Evolutionary conservation across 2,888 invertebrate genomes (phyloP).

Genomic region (Pinctada fucata): DNA sequence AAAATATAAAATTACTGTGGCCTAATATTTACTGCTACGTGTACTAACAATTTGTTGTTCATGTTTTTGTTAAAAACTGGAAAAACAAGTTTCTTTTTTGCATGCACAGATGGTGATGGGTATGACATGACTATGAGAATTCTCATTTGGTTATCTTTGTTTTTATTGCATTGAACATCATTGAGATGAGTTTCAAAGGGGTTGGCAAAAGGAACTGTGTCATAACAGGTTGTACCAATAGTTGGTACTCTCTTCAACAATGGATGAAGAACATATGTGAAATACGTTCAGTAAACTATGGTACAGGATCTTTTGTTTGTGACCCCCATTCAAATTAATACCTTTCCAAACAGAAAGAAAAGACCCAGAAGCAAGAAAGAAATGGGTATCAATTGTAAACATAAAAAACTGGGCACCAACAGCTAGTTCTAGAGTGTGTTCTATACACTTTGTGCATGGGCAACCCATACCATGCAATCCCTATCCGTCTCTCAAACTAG

Average conservation of each 20-base stretch:
- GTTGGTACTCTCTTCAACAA: slow-evolving; percentile 12
- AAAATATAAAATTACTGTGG: too few relatives aligned
- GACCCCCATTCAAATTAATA: slow-evolving; percentile 11
- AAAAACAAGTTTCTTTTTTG: neutral
- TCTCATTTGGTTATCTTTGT: neutral
- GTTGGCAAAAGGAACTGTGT: neutral
- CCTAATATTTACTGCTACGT: too few relatives aligned
- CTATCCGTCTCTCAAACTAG: slow-evolving; percentile 1
- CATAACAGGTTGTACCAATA: slow-evolving; percentile 13
- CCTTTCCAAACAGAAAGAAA: slow-evolving; percentile 12
- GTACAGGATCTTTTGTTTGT: slow-evolving; percentile 2
- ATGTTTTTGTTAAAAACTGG: neutral
- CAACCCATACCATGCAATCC: neutral
- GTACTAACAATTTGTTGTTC: neutral
- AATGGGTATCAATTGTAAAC: neutral
- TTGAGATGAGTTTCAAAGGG: neutral
- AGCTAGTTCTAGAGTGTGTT: slow-evolving; percentile 1
- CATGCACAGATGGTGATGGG: neutral
- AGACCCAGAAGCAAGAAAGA: neutral
- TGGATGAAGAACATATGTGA: slow-evolving; percentile 11
- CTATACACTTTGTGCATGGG: slow-evolving; percentile 4
- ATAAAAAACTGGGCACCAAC: slow-evolving; percentile 1
- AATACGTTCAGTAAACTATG: neutral
- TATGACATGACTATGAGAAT: neutral
- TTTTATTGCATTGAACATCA: neutral